phyloP scores from a whole-genome alignment of 2,888 invertebrate genomes.

The Cremastinae sp. region DNA sequence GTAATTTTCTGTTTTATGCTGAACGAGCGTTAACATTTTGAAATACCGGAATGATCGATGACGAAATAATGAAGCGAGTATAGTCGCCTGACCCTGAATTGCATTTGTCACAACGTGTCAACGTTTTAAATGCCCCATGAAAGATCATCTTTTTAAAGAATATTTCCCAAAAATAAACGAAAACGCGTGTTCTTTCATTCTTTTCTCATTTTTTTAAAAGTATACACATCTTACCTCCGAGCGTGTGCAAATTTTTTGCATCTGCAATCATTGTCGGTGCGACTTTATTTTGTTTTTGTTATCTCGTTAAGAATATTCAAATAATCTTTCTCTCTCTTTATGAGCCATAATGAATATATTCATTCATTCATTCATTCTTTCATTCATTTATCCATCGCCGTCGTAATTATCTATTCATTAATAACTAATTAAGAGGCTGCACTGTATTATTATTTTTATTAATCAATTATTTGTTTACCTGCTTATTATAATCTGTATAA shows the following conservation, averaged over 20 bases:
- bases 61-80: constrained; percentile 19
- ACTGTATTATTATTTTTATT: no score
- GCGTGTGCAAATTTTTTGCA: constrained; percentile 10
- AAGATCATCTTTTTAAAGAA: constrained; percentile 18
- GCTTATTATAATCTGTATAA: no score
- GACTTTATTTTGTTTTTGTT: no score
- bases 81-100: constrained; percentile 20
- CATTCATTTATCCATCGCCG: no score
- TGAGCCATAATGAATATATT: no score
- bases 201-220: constrained; percentile 14
- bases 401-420: no score
- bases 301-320: no score
- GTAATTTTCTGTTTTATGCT: no score
- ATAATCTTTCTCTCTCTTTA: no score
- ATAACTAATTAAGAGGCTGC: no score
- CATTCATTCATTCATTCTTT: no score
- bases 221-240: not conserved
- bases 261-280: not conserved
- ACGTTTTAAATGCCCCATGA: constrained; percentile 9
- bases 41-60: constrained; percentile 12
- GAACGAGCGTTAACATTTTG: not conserved
- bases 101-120: constrained; percentile 52
- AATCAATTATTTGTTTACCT: no score
- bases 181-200: constrained; percentile 1
- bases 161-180: constrained; percentile 12